Percentiles rank a stretch among this genome's conserved stretches.
Conservation (phyloP, 2,113 vertebrate species). For the Ceratotherium simum region DNA sequence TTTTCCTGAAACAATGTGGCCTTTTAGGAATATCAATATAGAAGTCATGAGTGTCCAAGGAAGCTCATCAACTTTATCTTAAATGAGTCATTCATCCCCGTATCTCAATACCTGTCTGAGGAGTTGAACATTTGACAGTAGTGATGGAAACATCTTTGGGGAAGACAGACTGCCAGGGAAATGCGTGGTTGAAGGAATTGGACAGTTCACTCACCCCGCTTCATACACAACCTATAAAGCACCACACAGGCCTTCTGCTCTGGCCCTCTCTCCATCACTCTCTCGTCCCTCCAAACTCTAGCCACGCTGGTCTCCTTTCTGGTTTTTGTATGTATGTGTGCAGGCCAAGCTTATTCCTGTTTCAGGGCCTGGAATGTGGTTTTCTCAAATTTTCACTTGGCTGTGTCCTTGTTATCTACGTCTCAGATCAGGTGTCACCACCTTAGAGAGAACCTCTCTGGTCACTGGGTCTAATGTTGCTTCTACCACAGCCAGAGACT, state of each 20-base stretch:
- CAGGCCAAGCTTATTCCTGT: neutral
- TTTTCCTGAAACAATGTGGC: neutral
- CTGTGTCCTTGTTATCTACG: neutral
- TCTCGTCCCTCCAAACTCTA: neutral
- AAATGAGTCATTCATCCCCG: neutral
- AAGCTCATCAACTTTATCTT: neutral
- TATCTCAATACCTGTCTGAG: neutral
- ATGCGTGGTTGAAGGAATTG: fast-evolving
- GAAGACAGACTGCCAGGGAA: neutral
- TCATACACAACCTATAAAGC: neutral
- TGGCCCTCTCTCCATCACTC: fast-evolving
- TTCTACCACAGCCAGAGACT: neutral
- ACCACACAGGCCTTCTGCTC: neutral
- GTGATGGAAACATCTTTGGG: neutral
- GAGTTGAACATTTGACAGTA: neutral
- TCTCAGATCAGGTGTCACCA: neutral
- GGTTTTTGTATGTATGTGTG: neutral
- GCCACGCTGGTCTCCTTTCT: neutral
- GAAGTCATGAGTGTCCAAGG: neutral
- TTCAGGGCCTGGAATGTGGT: neutral
- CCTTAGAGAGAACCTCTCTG: neutral
- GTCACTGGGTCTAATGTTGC: neutral
- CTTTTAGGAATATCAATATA: neutral
- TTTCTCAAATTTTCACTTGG: neutral
- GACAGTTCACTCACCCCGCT: neutral